These are phyloP conservation scores for Geotrypetes seraphini DNA, from an alignment of 2,797 vertebrate species.

Conservation along the genomic window DNA sequence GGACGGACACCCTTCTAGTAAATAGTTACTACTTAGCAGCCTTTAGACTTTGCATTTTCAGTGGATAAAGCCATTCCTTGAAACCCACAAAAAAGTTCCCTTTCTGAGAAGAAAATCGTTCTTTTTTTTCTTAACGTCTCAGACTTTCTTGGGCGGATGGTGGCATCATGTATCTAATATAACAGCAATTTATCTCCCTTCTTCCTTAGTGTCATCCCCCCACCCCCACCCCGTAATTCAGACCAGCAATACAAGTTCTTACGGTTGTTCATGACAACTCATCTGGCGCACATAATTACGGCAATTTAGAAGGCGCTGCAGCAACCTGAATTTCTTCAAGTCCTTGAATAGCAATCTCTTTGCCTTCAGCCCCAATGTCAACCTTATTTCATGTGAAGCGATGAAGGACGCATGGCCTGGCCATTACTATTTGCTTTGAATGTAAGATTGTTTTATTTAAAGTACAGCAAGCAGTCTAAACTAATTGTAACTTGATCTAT, in stretches of 20 bases:
- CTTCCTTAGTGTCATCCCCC: too few species aligned
- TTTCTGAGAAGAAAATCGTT: constrained; percentile 4
- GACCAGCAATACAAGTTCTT: constrained; percentile 15
- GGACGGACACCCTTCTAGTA: too few species aligned
- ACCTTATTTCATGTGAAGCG: constrained; percentile 15
- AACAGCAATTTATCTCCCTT: constrained; percentile 11
- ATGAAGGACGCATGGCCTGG: constrained; percentile 29
- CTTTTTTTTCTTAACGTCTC: constrained; percentile 9
- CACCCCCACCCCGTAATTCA: too few species aligned
- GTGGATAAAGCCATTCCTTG: neutral
- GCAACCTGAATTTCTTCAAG: constrained; percentile 37
- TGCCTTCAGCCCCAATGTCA: constrained; percentile 16
- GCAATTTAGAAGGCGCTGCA: constrained; percentile 37
- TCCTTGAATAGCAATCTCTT: constrained; percentile 38
- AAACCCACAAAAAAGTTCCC: constrained; percentile 1
- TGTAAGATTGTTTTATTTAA: constrained; percentile 24
- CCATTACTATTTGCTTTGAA: constrained; percentile 27
- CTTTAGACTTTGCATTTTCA: too few species aligned
- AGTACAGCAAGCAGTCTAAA: constrained; percentile 12
- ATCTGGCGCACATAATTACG: constrained; percentile 36
- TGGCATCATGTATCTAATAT: constrained; percentile 5
- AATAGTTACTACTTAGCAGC: too few species aligned
- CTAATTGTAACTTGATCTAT: constrained; percentile 37
- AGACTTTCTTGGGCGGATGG: too few species aligned
- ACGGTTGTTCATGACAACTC: constrained; percentile 37